Evolutionary conservation across 2,888 invertebrate species (phyloP), one percentile per base, ranked within the genome.

Genomic region (Phengaris arion): DNA sequence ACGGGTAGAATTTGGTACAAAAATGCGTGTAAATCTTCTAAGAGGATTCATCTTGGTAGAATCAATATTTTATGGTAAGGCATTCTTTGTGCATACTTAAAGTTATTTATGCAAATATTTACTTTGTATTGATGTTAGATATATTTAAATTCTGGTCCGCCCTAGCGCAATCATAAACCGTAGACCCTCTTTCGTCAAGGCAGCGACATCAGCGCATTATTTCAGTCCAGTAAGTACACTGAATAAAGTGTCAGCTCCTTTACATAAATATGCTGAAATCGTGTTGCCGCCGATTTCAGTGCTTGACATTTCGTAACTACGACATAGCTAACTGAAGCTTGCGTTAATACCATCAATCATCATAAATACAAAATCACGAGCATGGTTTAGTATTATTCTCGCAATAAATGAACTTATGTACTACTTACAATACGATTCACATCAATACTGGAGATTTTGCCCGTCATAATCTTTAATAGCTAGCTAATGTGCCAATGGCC

Each of bases 111-210:
- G 59, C 4, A 9, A 59, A 59, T 48, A 4, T 15, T 15, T 6
- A 13, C 15, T 59, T 10, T 48, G 6, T 35, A 35, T 35, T 35
- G 3, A 4, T 35, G 4, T 3, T 35, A 35, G 35, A 35, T 35
- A 35, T 64, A 64, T 64, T 35, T 64, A 64, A 64, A 64, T 64
- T 45, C 35, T 35, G 64, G 35, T 64, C 7, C 35, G 10, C 45
- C 64, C 35, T 10, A 64, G 35, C 64, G 64, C 64, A 45, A 35
- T 64, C 64, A 64, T 64, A 64, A 64, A 64, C 35, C 64, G 64
- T 45, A 45, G 64, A 64, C 35, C 1, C 64, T 64, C 64, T 64
- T 64, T 64, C 64, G 64, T 35, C 64, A 64, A 6, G 64, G 13
- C 64, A 45, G 35, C 64, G 64, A 64, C 64, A 35, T 64, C 35